Percentiles rank a stretch among this genome's conserved stretches.
Conservation (phyloP, 2,113 vertebrate genomes). For the Siphamia tubifer region DNA sequence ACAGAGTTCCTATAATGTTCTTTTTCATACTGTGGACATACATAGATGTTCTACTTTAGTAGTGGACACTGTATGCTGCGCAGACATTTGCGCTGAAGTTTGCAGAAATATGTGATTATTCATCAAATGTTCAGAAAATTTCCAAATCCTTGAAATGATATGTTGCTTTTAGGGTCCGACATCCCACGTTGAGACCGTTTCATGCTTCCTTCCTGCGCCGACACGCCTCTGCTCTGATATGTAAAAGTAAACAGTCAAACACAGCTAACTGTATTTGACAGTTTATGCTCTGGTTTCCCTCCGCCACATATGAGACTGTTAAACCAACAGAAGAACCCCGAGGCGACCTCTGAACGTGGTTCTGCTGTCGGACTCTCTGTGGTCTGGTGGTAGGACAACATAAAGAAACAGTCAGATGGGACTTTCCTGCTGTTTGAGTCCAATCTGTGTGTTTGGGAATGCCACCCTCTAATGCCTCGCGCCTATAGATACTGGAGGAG, state of each 20-base stretch:
- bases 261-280: constrained; percentile 32
- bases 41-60: no score
- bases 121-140: not conserved
- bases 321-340: constrained; percentile 16
- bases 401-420: constrained; percentile 15
- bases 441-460: constrained; percentile 50
- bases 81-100: no score
- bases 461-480: constrained; percentile 42
- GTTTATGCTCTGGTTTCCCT: constrained; percentile 40
- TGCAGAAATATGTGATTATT: not conserved
- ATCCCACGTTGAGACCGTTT: not conserved
- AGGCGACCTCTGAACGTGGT: constrained; percentile 17
- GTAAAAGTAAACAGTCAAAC: constrained; percentile 13
- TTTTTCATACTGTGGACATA: no score
- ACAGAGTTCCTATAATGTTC: no score
- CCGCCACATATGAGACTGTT: constrained; percentile 12
- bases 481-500: constrained; percentile 54
- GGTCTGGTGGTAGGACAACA: constrained; percentile 16
- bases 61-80: no score
- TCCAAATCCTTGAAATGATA: not conserved
- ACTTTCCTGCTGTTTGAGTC: constrained; percentile 46
- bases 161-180: not conserved
- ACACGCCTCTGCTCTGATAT: constrained; percentile 5
- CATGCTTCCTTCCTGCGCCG: not conserved
- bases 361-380: constrained; percentile 1